Percentiles rank a stretch among this genome's conserved stretches.
These are phyloP conservation scores for Eucidaris tribuloides DNA, from an alignment of 35 echinoderm and acorn worm species.

Conservation along the genomic window DNA sequence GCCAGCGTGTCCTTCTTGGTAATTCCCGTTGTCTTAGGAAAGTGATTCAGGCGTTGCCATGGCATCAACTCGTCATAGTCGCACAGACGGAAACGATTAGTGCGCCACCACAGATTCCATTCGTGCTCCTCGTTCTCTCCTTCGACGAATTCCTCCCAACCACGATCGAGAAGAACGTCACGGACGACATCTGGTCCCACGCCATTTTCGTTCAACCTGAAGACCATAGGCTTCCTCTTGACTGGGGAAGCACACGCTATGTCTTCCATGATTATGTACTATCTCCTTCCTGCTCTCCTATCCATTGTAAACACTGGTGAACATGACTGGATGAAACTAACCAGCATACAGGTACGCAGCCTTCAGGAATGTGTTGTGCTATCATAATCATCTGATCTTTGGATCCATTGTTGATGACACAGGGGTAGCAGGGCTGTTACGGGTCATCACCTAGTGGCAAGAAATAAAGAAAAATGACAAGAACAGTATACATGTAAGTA, in stretches of 20 bases:
- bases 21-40: slow-evolving; percentile 78
- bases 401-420: too few relatives aligned
- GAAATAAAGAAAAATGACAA: too few relatives aligned
- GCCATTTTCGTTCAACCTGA: slow-evolving; percentile 66
- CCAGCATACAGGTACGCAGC: too few relatives aligned
- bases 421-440: too few relatives aligned
- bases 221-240: slow-evolving; percentile 29
- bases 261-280: too few relatives aligned
- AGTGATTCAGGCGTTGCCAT: slow-evolving; percentile 91
- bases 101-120: slow-evolving; percentile 89
- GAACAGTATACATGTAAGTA: too few relatives aligned
- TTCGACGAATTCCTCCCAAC: slow-evolving; percentile 86
- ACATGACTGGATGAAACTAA: too few relatives aligned
- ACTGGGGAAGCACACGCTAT: neutral
- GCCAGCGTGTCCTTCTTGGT: slow-evolving; percentile 87
- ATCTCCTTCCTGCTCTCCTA: too few relatives aligned
- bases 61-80: slow-evolving; percentile 75
- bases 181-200: slow-evolving; percentile 53
- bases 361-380: too few relatives aligned
- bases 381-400: too few relatives aligned
- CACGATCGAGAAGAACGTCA: slow-evolving; percentile 54
- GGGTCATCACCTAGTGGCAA: too few relatives aligned
- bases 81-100: slow-evolving; percentile 55
- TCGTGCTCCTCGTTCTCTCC: slow-evolving; percentile 67
- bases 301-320: too few relatives aligned